phyloP scores from a whole-genome alignment of 2,797 vertebrate genomes.

The Poeciliopsis turneri region DNA sequence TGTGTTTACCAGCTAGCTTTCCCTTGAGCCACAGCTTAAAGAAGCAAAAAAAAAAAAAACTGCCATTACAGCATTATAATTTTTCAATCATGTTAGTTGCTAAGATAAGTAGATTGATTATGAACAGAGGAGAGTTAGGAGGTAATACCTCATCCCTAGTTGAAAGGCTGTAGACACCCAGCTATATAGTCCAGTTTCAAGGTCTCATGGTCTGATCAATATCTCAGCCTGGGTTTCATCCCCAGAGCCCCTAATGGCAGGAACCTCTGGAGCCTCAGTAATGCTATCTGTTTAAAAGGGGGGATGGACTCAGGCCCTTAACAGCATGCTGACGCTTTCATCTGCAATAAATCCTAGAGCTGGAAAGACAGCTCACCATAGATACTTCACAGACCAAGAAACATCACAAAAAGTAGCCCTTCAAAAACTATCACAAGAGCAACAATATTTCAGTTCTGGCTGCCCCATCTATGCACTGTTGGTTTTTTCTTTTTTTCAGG shows the following conservation, averaged over 20 bases:
- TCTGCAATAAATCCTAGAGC: slow-evolving; percentile 84
- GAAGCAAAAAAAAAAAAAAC: not conserved
- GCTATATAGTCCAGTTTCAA: slow-evolving; percentile 87
- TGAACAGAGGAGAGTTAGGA: slow-evolving; percentile 16
- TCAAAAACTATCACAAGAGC: slow-evolving; percentile 72
- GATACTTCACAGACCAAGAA: slow-evolving; percentile 58
- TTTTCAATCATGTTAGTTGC: slow-evolving; percentile 33
- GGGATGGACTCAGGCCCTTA: slow-evolving; percentile 83
- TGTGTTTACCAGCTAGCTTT: not conserved
- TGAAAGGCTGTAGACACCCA: slow-evolving; percentile 60
- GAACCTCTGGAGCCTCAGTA: slow-evolving; percentile 93
- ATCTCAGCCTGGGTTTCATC: slow-evolving; percentile 95
- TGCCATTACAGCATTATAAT: slow-evolving; percentile 7
- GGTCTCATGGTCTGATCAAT: slow-evolving; percentile 90
- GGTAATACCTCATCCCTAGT: slow-evolving; percentile 51
- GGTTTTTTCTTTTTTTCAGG: slow-evolving; percentile 20
- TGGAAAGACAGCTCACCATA: slow-evolving; percentile 73
- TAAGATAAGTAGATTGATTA: slow-evolving; percentile 29
- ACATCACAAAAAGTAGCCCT: slow-evolving; percentile 50
- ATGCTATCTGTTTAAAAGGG: slow-evolving; percentile 90
- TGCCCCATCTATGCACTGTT: slow-evolving; percentile 51
- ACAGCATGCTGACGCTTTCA: slow-evolving; percentile 84
- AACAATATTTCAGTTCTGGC: slow-evolving; percentile 61
- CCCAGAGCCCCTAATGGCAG: slow-evolving; percentile 93
- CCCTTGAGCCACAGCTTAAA: not conserved